Percentiles rank a stretch among this genome's conserved stretches.
These are phyloP conservation scores for Deroptyus accipitrinus DNA, from an alignment of 2,113 vertebrate species.

Conservation along the genomic window DNA sequence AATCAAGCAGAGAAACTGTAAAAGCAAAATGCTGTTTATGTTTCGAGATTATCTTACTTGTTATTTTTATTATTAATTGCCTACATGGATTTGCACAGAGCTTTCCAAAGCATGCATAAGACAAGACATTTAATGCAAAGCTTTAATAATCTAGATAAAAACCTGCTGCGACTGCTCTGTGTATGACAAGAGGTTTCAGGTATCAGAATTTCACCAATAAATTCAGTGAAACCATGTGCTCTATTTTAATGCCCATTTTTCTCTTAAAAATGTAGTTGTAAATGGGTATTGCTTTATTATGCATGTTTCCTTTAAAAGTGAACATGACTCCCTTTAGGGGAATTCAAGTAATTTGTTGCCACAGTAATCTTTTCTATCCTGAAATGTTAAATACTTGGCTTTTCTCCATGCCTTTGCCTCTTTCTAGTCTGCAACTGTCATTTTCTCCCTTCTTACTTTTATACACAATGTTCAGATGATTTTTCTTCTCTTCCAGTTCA, in stretches of 20 bases:
- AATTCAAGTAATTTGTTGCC: slow-evolving; percentile 76
- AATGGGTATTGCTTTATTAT: slow-evolving; percentile 74
- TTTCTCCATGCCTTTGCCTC: slow-evolving; percentile 68
- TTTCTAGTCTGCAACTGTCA: slow-evolving; percentile 38
- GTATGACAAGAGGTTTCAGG: neutral
- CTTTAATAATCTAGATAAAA: slow-evolving; percentile 29
- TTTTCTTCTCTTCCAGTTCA: slow-evolving; percentile 70
- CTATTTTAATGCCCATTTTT: slow-evolving; percentile 62
- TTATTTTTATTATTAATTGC: slow-evolving; percentile 32
- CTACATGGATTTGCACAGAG: neutral
- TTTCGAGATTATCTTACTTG: slow-evolving; percentile 14
- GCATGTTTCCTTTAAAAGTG: slow-evolving; percentile 75
- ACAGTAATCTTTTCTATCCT: slow-evolving; percentile 68
- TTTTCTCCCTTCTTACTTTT: slow-evolving; percentile 58
- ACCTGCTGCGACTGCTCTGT: neutral
- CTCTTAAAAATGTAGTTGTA: slow-evolving; percentile 69
- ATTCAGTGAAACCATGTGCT: slow-evolving; percentile 36
- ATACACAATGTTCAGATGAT: slow-evolving; percentile 50
- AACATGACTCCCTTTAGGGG: slow-evolving; percentile 77
- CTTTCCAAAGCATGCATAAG: slow-evolving; percentile 40
- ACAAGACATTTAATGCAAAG: neutral
- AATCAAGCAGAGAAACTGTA: neutral
- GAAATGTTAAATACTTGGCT: slow-evolving; percentile 77
- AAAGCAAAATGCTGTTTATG: slow-evolving; percentile 45
- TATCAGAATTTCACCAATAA: slow-evolving; percentile 21